Base-by-base conservation (phyloP, 64 coral and sea anemone species). In the Stichodactyla mertensii region DNA sequence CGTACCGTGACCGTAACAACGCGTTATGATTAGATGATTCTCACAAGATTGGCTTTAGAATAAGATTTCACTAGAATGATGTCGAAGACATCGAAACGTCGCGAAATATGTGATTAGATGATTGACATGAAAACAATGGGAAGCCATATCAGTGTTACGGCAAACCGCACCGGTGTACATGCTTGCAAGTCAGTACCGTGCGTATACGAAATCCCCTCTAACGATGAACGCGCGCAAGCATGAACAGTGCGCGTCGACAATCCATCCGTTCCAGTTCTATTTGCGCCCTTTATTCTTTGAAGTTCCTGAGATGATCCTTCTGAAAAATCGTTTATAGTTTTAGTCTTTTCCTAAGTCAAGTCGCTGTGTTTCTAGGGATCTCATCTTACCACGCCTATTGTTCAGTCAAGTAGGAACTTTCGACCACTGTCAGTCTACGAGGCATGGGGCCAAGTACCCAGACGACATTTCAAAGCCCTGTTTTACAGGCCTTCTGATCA, bases 401-500 rank as follows among this genome's bases (percentile, higher is more conserved):
- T 74, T 10, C 24, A 74, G 69, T 27, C 69, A 27, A 74, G 69
- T 31, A 27, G 69, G 24, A 74, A 74, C 69, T 10, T 74, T 10
- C 69, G 69, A 74, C 69, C 69, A 4, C 26, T 74, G 69, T 74
- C 69, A 74, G 69, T 74, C 22, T 31, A 31, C 69, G 69, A 74
- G 69, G 69, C 69, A 27, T 74, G 69, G 69, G 24, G 69, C n/a
- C 23, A 28, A 31, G 24, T 74, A 74, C 69, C 69, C 10, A 7
- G 24, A 11, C 69, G 24, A 8, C 69, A 74, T 27, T 31, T 74
- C 22, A 74, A 74, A 31, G 10, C 69, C 12, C 7, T 74, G 10
- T 31, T 74, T 74, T 31, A 31, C 23, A 31, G 10, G 12, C 24
- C 69, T 13, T 28, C 7, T 10, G 26, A 13, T 12, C 26, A 31